phyloP scores from a whole-genome alignment of 2,888 invertebrate genomes.

The Alentia gelatinosa region DNA sequence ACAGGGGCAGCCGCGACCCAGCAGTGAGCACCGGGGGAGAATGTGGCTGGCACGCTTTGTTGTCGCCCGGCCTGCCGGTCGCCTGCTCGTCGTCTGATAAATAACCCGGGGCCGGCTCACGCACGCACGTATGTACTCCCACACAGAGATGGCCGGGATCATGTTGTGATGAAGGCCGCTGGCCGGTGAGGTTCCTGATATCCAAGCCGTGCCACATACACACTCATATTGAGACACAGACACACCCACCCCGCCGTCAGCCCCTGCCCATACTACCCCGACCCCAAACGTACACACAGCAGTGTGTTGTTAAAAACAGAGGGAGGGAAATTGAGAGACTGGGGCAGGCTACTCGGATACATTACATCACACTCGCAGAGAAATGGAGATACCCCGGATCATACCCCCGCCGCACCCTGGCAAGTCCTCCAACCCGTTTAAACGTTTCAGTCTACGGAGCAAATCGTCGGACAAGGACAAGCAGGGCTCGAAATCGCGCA shows the following conservation, averaged over 20 bases:
- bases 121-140: too few relatives aligned
- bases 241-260: background rate
- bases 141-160: background rate
- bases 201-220: background rate
- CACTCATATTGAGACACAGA: too few relatives aligned
- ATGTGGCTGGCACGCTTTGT: background rate
- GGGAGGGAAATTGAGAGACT: background rate
- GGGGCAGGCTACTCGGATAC: background rate
- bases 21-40: background rate
- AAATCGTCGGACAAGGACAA: background rate
- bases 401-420: conserved; percentile 15
- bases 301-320: background rate
- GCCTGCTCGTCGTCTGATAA: too few relatives aligned
- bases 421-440: conserved; percentile 3
- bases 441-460: conserved; percentile 6
- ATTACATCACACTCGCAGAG: too few relatives aligned
- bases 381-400: conserved; percentile 40
- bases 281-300: background rate
- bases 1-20: background rate
- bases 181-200: background rate
- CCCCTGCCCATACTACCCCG: background rate
- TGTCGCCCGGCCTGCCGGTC: background rate
- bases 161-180: conserved; percentile 5
- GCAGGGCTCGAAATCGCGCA: background rate
- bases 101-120: too few relatives aligned